phyloP scores from a whole-genome alignment of 2,797 vertebrate genomes.

The Acanthiza pusilla region DNA sequence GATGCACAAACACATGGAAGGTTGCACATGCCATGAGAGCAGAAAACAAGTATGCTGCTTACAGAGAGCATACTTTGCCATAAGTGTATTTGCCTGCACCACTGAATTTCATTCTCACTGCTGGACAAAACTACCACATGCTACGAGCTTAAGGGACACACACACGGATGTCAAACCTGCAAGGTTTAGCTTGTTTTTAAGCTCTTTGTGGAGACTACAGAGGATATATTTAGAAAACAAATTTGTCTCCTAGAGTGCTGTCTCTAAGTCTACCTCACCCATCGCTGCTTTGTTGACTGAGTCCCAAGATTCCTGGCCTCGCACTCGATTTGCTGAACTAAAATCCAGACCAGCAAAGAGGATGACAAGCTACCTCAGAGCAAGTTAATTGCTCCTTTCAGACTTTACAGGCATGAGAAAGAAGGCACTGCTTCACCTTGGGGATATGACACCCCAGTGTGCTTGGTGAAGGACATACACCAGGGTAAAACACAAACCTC shows the following conservation, averaged over 20 bases:
- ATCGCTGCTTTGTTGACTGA: not conserved
- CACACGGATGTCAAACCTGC: not conserved
- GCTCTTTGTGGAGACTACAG: not conserved
- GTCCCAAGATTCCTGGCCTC: not conserved
- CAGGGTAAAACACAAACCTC: not conserved
- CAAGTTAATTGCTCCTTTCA: not conserved
- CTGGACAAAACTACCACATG: not conserved
- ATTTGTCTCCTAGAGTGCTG: not conserved
- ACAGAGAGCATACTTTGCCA: not conserved
- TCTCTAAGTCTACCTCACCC: not conserved
- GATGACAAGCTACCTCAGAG: not conserved
- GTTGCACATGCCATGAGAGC: not conserved
- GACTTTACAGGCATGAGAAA: not conserved
- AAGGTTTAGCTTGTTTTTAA: not conserved
- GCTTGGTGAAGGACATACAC: not conserved
- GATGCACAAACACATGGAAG: not conserved
- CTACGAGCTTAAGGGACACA: not conserved
- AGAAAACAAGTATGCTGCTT: not conserved
- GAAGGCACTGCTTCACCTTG: not conserved
- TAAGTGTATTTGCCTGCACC: not conserved
- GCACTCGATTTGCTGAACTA: not conserved
- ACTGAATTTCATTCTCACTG: not conserved
- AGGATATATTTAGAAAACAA: not conserved
- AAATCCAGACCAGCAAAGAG: not conserved
- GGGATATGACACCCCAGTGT: not conserved